phyloP scores from a whole-genome alignment of 2,888 invertebrate genomes.

The Ochropacha duplaris region DNA sequence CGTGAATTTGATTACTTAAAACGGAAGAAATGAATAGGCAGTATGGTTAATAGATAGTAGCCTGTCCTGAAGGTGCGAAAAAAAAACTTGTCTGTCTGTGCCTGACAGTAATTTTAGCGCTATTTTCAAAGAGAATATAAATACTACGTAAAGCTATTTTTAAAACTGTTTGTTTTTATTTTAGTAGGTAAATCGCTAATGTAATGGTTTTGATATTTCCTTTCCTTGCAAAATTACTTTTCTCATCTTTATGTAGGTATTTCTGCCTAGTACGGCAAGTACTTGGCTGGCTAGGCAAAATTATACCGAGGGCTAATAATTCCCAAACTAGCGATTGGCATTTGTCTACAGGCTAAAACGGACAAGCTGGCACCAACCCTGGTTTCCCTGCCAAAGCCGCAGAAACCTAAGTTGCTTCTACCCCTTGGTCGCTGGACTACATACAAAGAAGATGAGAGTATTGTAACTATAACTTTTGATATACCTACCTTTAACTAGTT shows the following conservation, averaged over 20 bases:
- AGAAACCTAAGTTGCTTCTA: constrained; percentile 72
- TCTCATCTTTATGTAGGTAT: no score
- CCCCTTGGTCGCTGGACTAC: constrained; percentile 86
- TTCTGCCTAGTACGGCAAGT: not conserved
- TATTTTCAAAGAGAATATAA: not conserved
- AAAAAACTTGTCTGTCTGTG: not conserved
- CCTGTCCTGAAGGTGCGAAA: no score
- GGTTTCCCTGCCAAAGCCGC: constrained; percentile 69
- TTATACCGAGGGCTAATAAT: not conserved
- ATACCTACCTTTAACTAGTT: not conserved
- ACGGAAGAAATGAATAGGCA: no score
- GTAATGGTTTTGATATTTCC: no score
- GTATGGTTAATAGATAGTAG: no score
- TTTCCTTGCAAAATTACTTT: no score
- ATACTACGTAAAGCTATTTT: no score
- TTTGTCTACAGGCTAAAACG: constrained; percentile 74
- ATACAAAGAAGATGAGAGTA: constrained; percentile 83
- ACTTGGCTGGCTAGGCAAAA: not conserved
- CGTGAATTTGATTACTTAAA: no score
- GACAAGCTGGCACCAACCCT: constrained; percentile 82
- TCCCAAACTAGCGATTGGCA: not conserved
- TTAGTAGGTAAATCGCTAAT: no score
- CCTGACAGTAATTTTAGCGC: not conserved
- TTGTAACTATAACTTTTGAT: constrained; percentile 67
- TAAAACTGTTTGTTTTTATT: no score